Percentiles rank a stretch among this genome's conserved stretches.
phyloP scores from a whole-genome alignment of 2,113 vertebrate genomes.

The Apus apus region DNA sequence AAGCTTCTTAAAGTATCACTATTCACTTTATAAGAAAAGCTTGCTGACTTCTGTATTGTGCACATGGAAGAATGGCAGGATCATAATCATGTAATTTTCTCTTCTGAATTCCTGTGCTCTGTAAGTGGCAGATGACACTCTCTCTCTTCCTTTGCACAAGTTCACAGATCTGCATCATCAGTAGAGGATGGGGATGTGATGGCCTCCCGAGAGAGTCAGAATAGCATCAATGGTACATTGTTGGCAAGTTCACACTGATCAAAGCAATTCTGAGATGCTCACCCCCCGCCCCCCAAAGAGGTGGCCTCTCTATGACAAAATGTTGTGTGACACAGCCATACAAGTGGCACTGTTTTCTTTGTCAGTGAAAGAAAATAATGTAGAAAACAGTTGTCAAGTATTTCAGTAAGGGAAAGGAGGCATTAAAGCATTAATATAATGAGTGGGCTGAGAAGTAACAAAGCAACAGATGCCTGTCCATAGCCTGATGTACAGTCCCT shows the following conservation, averaged over 20 bases:
- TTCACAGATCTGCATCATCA: slow-evolving; percentile 6
- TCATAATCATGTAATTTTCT: neutral
- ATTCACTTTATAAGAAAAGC: neutral
- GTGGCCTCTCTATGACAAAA: slow-evolving; percentile 13
- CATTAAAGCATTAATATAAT: neutral
- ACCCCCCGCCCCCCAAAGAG: neutral
- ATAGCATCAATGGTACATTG: slow-evolving; percentile 18
- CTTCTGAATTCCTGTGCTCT: neutral
- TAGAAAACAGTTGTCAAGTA: neutral
- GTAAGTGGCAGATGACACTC: slow-evolving; percentile 27
- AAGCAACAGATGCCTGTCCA: slow-evolving; percentile 39
- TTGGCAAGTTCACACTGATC: slow-evolving; percentile 42
- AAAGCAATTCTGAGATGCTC: slow-evolving; percentile 27
- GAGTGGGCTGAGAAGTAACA: neutral
- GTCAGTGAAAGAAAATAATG: neutral
- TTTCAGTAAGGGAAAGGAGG: neutral
- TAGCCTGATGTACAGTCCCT: neutral
- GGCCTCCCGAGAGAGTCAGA: slow-evolving; percentile 1
- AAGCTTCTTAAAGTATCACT: neutral
- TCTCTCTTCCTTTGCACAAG: slow-evolving; percentile 18
- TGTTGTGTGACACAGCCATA: neutral
- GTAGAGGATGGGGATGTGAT: slow-evolving; percentile 29
- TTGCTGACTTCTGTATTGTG: neutral
- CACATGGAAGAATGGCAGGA: neutral
- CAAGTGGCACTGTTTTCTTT: neutral